A percentile compares a stretch with the other conserved stretches of the same genome.
phyloP scores from a whole-genome alignment of 2,888 invertebrate genomes.

The Lasioglossum lativentre region DNA sequence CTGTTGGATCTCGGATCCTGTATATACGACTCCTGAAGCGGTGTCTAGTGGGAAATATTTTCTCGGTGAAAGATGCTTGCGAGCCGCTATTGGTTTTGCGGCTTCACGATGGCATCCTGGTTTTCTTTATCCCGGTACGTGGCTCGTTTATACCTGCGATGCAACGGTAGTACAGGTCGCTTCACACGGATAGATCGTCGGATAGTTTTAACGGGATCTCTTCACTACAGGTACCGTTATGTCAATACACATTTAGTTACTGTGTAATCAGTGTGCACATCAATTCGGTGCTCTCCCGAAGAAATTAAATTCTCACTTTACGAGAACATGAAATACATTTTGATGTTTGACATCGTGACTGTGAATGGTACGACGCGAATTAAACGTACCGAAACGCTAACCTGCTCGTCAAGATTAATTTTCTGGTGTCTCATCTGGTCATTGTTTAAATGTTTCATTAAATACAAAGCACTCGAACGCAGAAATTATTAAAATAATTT shows the following conservation, averaged over 20 bases:
- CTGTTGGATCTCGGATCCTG: constrained; percentile 38
- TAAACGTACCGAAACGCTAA: neutral
- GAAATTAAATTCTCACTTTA: neutral
- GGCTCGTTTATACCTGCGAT: constrained; percentile 23
- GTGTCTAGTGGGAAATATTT: constrained; percentile 61
- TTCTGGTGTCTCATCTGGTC: no score
- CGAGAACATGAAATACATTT: neutral
- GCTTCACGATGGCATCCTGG: constrained; percentile 14
- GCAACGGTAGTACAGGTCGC: neutral
- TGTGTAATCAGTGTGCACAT: neutral
- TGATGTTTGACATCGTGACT: neutral
- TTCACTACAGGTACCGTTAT: neutral
- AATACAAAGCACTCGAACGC: no score
- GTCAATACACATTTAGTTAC: neutral
- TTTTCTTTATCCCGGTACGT: constrained; percentile 35
- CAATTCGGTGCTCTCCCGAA: neutral
- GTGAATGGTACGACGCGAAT: neutral
- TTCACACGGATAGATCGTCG: neutral
- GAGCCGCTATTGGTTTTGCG: constrained; percentile 36
- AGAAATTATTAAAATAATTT: no score
- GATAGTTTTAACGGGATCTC: neutral
- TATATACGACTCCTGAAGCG: constrained; percentile 44
- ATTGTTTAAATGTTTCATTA: no score
- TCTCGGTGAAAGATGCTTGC: constrained; percentile 51
- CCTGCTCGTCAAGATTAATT: no score